Base-by-base conservation (phyloP, 2,113 vertebrate species). In the Hippoglossus stenolepis region DNA sequence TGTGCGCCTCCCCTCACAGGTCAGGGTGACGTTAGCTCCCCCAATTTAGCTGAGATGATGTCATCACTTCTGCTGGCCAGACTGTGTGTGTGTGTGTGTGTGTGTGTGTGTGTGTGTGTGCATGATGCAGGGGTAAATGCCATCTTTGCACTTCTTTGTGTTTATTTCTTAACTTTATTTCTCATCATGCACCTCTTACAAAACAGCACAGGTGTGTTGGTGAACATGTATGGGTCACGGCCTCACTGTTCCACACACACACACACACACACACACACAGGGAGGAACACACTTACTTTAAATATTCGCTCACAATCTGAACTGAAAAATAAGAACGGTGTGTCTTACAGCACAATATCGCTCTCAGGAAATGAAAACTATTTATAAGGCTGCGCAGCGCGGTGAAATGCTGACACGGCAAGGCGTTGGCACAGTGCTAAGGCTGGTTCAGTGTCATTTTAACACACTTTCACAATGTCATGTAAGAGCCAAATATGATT, bases 281-380 rank as follows among this genome's bases (percentile, higher is more conserved):
- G 3, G 2, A 35, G 13, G n/a, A 12, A 12, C n/a, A 14, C 60
- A 31, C 31, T 31, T 31, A 1, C 6, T 0, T 31, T 1, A 31
- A 31, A 31, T 31, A 31, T 31, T 5, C 6, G 31, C 31, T 31
- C 31, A 31, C 1, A 31, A 31, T 31, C 31, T 28, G 31, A 56
- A 43, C 18, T 45, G 60, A 71, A 38, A 23, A 61, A 38, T 21
- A 17, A 17, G 2, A 57, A 24, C 1, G 70, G 66, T 62, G 61
- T 70, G 4, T n/a, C 64, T 85, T 58, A 58, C 75, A 60, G 60
- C 31, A n/a, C 58, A 61, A 63, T n/a, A 17, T 21, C 68, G 12
- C 70, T 26, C 71, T 68, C 72, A 84, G 84, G 85, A 89, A 90
- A 81, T 56, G 21, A 72, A 77, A 79, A 74, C 77, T 88, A 91